Base-by-base conservation (phyloP, 2,888 invertebrate species). In the Caenorhabditis plicata region DNA sequence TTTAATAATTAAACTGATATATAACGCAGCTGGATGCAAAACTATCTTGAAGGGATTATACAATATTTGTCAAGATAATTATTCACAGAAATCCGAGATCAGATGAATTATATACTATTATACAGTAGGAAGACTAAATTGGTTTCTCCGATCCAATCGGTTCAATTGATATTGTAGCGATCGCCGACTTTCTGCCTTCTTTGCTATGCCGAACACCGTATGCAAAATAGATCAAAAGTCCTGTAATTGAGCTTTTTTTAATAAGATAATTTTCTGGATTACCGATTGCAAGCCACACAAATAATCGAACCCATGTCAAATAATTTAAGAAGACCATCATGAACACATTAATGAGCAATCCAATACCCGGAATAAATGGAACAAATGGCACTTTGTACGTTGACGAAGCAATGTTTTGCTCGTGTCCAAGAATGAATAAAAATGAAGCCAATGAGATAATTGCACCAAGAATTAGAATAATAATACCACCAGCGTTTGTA, bases 331-430 rank as follows among this genome's bases (percentile, higher is more conserved):
- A 92, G 81, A 92, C 87, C 81, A 93, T 93, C 80, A 94, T 87
- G 83, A 92, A 92, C 80, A 93, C 89, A 84, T 94, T 94, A 74
- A 93, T 89, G 50, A 89, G 87, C 58, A 94, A 89, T 22, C 92
- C 92, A 58, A 91, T 88, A 29, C 90, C 88, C 53, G 93, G 93
- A 66, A 93, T 89, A 83, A 91, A 90, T 43, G 93, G 93, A 80
- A 94, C 86, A 68, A 89, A 89, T 13, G 93, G 93, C 26, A 92
- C 90, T 83, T 71, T 27, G 52, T 52, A 48, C 11, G 20, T 33
- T 33, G 41, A 20, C 33, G 2, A 31, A 4, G 22, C 3, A 13
- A 29, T 23, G 17, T 48, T 48, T 32, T 66, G 53, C 26, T 60
- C 46, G 26, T 67, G 67, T 11, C 55, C 53, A 11, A 54, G n/a